Percentiles rank a stretch among this genome's conserved stretches.
Conservation (phyloP, 2,797 vertebrate species). For the Pangasius sanitwongsei region DNA sequence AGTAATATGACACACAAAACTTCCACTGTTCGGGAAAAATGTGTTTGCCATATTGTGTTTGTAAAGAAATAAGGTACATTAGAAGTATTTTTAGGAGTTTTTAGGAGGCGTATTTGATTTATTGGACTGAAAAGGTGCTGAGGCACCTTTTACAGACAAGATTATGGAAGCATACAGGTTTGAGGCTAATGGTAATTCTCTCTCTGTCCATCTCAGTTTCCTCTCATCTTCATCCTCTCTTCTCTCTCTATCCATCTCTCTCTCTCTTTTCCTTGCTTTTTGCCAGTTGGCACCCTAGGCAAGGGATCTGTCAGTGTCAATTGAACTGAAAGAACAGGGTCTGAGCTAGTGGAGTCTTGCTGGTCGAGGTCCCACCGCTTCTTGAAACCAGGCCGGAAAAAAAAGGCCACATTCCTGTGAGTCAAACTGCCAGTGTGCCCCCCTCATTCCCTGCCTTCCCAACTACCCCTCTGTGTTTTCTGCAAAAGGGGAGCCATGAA, state of each 20-base stretch:
- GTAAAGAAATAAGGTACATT: not conserved
- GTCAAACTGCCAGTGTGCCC: conserved; percentile 93
- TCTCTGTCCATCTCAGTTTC: conserved; percentile 60
- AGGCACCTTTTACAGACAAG: not conserved
- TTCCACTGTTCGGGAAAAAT: not conserved
- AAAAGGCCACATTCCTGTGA: conserved; percentile 86
- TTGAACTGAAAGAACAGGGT: conserved; percentile 83
- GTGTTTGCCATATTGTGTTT: not conserved
- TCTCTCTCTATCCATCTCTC: conserved; percentile 63
- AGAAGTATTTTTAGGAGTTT: not conserved
- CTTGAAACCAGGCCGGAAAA: conserved; percentile 90
- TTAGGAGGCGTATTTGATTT: not conserved
- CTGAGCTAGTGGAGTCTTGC: conserved; percentile 82
- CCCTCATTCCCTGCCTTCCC: conserved; percentile 68
- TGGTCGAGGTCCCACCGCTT: conserved; percentile 88
- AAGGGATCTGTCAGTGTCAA: conserved; percentile 98
- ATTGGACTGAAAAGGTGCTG: not conserved
- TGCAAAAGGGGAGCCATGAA: conserved; percentile 85
- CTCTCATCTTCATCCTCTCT: conserved; percentile 75
- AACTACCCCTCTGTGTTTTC: conserved; percentile 76
- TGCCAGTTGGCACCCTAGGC: conserved; percentile 94
- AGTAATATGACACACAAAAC: not conserved
- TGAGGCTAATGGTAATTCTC: conserved; percentile 51
- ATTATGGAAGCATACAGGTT: not conserved
- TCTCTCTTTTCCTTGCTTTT: conserved; percentile 69